These are phyloP conservation scores for Strigamia crassipes DNA, from an alignment of 2,888 invertebrate genomes.

Conservation along the genomic window DNA sequence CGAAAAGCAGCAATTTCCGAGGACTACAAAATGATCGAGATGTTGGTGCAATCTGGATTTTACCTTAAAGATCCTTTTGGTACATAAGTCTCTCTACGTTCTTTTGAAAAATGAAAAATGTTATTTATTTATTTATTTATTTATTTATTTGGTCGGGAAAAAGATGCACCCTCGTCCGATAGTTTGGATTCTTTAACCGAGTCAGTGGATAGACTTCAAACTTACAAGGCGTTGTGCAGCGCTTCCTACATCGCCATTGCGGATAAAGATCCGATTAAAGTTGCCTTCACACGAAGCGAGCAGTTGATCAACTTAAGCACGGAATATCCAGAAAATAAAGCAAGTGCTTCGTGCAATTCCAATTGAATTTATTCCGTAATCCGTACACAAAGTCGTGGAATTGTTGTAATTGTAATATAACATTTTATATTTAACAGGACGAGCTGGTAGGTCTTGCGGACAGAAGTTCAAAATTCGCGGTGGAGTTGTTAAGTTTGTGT, in stretches of 20 bases:
- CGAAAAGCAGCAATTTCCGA: background rate
- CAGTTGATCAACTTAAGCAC: background rate
- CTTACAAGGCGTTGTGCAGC: background rate
- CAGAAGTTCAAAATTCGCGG: background rate
- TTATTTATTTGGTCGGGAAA: background rate
- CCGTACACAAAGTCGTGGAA: too few species aligned
- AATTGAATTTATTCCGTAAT: background rate
- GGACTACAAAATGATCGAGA: background rate
- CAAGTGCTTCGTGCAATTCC: background rate
- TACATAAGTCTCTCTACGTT: background rate
- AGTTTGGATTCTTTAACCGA: background rate
- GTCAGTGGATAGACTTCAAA: background rate
- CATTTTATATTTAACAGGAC: background rate
- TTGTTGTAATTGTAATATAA: too few species aligned
- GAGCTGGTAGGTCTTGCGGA: background rate
- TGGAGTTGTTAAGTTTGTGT: background rate
- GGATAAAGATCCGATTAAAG: background rate
- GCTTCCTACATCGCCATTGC: background rate
- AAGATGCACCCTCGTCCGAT: background rate
- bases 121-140: too few species aligned
- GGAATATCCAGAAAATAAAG: background rate
- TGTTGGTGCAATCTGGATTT: background rate
- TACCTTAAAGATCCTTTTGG: background rate
- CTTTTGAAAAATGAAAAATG: too few species aligned
- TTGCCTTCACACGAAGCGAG: background rate